A percentile compares a stretch with the other conserved stretches of the same genome.
phyloP scores from a whole-genome alignment of 2,113 vertebrate species.

The Naja naja region DNA sequence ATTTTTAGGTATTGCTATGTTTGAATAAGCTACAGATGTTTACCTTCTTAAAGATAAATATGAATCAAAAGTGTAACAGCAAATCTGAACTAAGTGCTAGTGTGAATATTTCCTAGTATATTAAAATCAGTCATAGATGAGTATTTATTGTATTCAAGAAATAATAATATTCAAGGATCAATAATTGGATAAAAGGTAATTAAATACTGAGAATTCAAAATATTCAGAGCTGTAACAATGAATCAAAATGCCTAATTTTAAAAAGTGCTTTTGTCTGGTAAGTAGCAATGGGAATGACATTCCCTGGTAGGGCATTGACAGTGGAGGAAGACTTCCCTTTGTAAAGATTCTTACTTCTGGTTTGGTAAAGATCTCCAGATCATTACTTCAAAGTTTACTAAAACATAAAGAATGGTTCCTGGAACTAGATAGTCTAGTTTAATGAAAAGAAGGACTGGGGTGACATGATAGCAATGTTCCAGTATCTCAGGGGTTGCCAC shows the following conservation, averaged over 20 bases:
- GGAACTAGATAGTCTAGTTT: too few relatives aligned
- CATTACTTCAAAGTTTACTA: background rate
- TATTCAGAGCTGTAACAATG: background rate
- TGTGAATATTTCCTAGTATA: background rate
- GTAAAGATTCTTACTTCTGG: background rate
- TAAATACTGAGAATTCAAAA: background rate
- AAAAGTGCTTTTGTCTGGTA: background rate
- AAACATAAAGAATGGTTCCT: too few relatives aligned
- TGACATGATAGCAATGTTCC: too few relatives aligned
- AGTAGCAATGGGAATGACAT: background rate
- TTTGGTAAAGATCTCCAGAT: background rate
- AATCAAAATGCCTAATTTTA: background rate
- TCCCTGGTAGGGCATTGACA: background rate
- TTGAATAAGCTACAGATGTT: background rate
- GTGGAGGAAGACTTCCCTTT: background rate
- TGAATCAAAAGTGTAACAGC: background rate
- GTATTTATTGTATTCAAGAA: background rate
- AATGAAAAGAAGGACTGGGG: too few relatives aligned
- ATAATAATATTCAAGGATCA: background rate
- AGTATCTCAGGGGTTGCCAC: too few relatives aligned
- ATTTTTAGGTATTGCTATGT: background rate
- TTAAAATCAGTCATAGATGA: background rate
- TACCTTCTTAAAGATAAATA: background rate
- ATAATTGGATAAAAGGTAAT: background rate
- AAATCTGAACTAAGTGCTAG: background rate